phyloP scores from a whole-genome alignment of 2,797 vertebrate genomes.

The Enteromius thamalakanensis region DNA sequence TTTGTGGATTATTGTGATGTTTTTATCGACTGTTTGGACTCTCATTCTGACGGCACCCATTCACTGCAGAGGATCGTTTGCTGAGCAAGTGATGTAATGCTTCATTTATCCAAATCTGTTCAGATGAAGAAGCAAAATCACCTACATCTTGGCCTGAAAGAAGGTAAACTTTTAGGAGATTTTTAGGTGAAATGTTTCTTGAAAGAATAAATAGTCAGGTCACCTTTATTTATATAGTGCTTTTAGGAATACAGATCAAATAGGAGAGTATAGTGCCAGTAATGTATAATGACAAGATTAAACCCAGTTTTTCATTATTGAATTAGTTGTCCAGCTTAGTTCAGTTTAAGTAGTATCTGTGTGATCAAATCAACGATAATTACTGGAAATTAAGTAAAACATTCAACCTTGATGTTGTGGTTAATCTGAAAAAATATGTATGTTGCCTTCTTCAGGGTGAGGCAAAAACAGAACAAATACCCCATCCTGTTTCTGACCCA shows the following conservation, averaged over 20 bases:
- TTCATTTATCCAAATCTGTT: background rate
- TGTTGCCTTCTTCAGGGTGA: constrained; percentile 79
- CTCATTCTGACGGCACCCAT: background rate
- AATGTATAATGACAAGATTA: too few species aligned
- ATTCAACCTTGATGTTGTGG: background rate
- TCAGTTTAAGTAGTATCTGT: too few species aligned
- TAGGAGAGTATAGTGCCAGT: too few species aligned
- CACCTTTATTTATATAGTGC: too few species aligned
- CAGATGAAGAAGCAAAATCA: background rate
- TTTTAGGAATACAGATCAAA: too few species aligned
- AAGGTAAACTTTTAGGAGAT: too few species aligned
- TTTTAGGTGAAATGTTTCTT: too few species aligned
- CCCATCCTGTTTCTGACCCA: constrained; percentile 97
- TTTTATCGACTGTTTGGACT: background rate
- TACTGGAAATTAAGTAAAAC: too few species aligned
- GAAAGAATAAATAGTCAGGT: too few species aligned
- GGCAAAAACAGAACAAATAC: constrained; percentile 96
- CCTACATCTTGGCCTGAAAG: background rate
- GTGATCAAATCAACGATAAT: too few species aligned
- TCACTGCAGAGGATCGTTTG: background rate
- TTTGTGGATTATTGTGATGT: background rate
- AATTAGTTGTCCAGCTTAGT: too few species aligned
- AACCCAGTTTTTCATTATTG: too few species aligned
- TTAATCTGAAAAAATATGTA: background rate
- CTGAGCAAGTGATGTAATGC: background rate